Conservation (phyloP, 2,113 vertebrate genomes). For the Myotis lucifugus region DNA sequence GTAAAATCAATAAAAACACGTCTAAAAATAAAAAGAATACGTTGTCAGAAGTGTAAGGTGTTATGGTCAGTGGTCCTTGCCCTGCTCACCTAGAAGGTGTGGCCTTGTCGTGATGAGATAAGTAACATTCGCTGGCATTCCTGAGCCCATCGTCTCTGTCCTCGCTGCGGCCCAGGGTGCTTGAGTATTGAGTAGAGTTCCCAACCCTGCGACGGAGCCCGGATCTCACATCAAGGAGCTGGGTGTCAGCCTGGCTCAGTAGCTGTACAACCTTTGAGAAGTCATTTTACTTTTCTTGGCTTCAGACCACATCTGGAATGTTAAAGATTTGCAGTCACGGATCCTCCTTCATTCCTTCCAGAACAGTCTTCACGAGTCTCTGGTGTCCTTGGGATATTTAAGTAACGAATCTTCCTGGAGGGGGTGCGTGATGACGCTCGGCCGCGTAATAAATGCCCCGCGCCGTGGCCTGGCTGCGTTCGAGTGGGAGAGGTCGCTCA, state of each 20-base stretch:
- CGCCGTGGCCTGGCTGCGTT: background rate
- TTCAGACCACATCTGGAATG: background rate
- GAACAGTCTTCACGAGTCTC: background rate
- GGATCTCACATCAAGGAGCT: background rate
- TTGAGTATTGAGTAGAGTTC: background rate
- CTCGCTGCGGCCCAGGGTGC: background rate
- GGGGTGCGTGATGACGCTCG: background rate
- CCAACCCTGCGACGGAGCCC: background rate
- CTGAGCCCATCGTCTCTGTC: background rate
- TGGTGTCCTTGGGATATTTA: background rate
- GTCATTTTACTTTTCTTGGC: background rate
- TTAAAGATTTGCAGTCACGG: background rate
- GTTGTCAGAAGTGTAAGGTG: too few relatives aligned
- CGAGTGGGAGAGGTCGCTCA: background rate
- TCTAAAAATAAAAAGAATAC: too few relatives aligned
- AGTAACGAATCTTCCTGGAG: background rate
- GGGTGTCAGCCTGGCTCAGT: background rate
- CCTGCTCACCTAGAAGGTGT: too few relatives aligned
- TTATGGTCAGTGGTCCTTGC: too few relatives aligned
- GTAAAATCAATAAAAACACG: too few relatives aligned
- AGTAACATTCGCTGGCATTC: background rate
- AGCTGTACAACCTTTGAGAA: background rate
- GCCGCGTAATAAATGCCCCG: background rate
- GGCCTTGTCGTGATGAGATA: too few relatives aligned
- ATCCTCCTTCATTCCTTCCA: background rate